phyloP scores from a whole-genome alignment of 2,113 vertebrate genomes.

The Excalfactoria chinensis region DNA sequence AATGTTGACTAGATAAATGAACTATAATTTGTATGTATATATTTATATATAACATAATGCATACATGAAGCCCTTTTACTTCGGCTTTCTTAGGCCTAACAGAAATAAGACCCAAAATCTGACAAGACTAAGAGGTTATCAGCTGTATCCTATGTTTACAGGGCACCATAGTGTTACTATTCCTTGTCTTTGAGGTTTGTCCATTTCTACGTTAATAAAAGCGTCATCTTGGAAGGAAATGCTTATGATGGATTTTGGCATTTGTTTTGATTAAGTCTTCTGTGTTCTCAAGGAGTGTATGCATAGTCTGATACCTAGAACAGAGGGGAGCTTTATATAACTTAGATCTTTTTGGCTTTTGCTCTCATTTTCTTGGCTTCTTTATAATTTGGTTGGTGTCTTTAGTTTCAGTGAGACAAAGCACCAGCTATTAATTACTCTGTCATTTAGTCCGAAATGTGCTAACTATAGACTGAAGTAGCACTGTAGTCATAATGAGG shows the following conservation, averaged over 20 bases:
- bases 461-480: not conserved
- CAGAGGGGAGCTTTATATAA: not conserved
- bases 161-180: accelerated
- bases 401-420: not conserved
- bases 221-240: not conserved
- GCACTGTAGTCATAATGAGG: not conserved
- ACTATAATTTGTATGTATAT: not conserved
- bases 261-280: not conserved
- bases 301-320: not conserved
- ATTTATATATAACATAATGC: too few relatives aligned
- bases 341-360: not conserved
- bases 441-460: not conserved
- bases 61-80: not conserved
- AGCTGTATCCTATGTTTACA: not conserved
- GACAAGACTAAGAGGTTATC: not conserved
- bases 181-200: not conserved
- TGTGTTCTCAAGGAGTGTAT: accelerated
- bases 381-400: not conserved
- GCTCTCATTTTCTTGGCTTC: not conserved
- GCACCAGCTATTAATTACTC: not conserved
- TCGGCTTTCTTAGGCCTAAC: not conserved
- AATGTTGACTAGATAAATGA: not conserved
- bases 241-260: accelerated
- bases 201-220: not conserved
- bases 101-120: not conserved